Percentiles rank a stretch among this genome's conserved stretches.
phyloP scores from a whole-genome alignment of 2,797 vertebrate genomes.

The Gymnoscopelus braueri region DNA sequence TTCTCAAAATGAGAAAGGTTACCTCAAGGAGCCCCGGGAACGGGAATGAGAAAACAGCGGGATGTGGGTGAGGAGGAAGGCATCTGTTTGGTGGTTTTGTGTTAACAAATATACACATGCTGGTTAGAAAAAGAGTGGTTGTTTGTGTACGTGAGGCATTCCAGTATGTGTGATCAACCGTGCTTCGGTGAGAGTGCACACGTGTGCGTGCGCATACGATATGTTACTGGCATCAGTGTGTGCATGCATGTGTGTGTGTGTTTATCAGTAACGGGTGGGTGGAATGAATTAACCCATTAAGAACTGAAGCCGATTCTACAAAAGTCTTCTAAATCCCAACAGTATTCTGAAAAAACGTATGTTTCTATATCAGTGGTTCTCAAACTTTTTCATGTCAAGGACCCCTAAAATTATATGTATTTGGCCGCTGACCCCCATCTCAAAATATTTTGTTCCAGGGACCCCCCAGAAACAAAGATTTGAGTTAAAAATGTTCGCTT shows the following conservation, averaged over 20 bases:
- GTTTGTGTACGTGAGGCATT: slow-evolving; percentile 5
- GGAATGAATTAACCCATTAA: slow-evolving; percentile 65
- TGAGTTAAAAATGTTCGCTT: too few species aligned
- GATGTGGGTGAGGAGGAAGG: slow-evolving; percentile 52
- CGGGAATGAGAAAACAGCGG: slow-evolving; percentile 56
- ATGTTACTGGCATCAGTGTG: slow-evolving; percentile 5
- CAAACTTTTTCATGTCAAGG: too few species aligned
- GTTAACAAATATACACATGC: slow-evolving; percentile 64
- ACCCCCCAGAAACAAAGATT: too few species aligned
- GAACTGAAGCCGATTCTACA: too few species aligned
- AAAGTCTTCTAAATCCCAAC: too few species aligned
- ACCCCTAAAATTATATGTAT: too few species aligned
- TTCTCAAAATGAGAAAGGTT: slow-evolving; percentile 72
- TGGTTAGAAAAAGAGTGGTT: slow-evolving; percentile 37
- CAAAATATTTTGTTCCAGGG: too few species aligned
- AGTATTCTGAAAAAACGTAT: too few species aligned
- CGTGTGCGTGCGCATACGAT: not conserved
- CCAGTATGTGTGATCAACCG: slow-evolving; percentile 1
- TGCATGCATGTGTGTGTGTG: slow-evolving; percentile 8
- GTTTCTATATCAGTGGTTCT: too few species aligned
- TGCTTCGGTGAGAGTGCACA: not conserved
- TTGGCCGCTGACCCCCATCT: too few species aligned
- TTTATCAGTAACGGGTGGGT: slow-evolving; percentile 27
- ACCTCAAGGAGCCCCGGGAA: slow-evolving; percentile 66
- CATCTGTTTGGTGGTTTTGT: slow-evolving; percentile 44